Evolutionary conservation across 2,888 invertebrate genomes (phyloP), one percentile per base, ranked within the genome.

Genomic region (Syrphus vitripennis): DNA sequence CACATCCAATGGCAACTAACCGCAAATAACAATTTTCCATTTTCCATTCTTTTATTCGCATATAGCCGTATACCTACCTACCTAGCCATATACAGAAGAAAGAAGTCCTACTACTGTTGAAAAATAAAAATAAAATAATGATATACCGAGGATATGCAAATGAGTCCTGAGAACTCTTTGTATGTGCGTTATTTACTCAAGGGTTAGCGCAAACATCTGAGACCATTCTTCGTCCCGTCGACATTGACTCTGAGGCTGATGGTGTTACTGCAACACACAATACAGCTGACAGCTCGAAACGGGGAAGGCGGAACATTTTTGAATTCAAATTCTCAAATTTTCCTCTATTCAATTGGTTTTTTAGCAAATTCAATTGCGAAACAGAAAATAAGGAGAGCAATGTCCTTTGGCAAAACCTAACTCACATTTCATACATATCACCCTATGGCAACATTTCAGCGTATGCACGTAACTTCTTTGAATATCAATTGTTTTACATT

Each of bases 11-110:
- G 82, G 82, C 69, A 86, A 86, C 86, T 86, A 86, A 86, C 86
- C 86, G 86, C 86, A 86, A 86, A 86, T 86, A 86, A 82, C 82
- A 82, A 82, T 86, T 86, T 86, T 82, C 86, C 77, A 86, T 86
- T 86, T 86, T 86, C 82, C 82, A 82, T 86, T 86, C 55, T 77
- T 71, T 76, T n/a, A n/a, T 81, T 50, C 31, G 45, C 45, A 19
- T 63, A 26, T n/a, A n/a, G 4, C n/a, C 42, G 34, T 31, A 31
- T 31, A 26, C 24, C 50, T 53, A 6, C 7, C 26, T 14, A 53
- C 26, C 34, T 34, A 9, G 10, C 34, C 12, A n/a, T n/a, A n/a
- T n/a, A n/a, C n/a, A n/a, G n/a, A n/a, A n/a, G n/a, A 21, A 1
- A 12, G 45, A 21, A 4, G n/a, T 37, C 21, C 34, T 37, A 21